A percentile compares a stretch with the other conserved stretches of the same genome.
Conservation (phyloP, 2,797 vertebrate species). For the Vireo griseus region DNA sequence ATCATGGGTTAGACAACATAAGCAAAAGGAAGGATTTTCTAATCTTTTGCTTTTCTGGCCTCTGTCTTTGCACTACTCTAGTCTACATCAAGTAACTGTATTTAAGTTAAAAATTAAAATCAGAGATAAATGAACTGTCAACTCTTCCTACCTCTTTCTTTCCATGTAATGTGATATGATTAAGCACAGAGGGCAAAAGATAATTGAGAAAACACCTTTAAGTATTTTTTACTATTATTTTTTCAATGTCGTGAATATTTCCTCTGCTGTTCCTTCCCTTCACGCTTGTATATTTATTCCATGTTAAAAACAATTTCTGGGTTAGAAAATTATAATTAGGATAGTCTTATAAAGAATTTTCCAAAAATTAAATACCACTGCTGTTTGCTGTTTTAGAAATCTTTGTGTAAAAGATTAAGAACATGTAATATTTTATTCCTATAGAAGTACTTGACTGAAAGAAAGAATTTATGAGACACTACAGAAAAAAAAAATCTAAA, state of each 20-base stretch:
- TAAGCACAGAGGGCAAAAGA: not conserved
- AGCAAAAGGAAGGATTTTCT: not conserved
- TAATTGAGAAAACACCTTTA: not conserved
- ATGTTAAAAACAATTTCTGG: not conserved
- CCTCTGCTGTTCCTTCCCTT: not conserved
- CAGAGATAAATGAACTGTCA: not conserved
- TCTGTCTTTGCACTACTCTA: not conserved
- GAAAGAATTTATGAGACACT: not conserved
- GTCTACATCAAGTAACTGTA: not conserved
- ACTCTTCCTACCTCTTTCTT: not conserved
- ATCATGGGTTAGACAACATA: not conserved
- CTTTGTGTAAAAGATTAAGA: not conserved
- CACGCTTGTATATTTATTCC: not conserved
- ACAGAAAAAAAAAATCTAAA: not conserved
- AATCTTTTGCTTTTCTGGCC: not conserved
- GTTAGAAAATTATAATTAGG: not conserved
- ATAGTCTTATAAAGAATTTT: not conserved
- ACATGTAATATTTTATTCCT: not conserved
- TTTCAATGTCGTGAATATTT: not conserved
- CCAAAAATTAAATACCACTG: not conserved
- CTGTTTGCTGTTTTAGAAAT: not conserved
- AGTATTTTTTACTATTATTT: not conserved
- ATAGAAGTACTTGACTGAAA: not conserved
- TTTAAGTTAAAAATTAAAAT: not conserved
- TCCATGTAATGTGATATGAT: accelerated